phyloP scores from a whole-genome alignment of 2,797 vertebrate genomes.

The Fundulus diaphanus region DNA sequence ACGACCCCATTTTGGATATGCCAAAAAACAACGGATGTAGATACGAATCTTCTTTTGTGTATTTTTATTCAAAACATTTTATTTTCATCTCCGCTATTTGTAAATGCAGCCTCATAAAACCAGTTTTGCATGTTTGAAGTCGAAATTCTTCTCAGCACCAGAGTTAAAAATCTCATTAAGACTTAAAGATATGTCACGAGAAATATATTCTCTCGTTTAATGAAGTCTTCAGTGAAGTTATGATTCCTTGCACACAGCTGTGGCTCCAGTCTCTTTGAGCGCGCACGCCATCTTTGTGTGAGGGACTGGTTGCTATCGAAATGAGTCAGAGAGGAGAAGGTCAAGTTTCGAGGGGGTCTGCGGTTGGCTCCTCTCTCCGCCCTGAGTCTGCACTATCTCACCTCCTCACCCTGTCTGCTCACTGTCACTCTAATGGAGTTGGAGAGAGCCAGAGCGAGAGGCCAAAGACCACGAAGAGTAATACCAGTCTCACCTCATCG shows the following conservation, averaged over 20 bases:
- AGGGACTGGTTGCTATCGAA: slow-evolving; percentile 49
- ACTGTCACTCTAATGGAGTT: slow-evolving; percentile 85
- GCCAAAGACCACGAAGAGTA: slow-evolving; percentile 64
- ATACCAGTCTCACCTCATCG: slow-evolving; percentile 77
- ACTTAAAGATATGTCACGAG: too few relatives aligned
- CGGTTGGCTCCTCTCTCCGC: slow-evolving; percentile 63
- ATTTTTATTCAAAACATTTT: too few relatives aligned
- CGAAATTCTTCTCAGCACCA: not conserved
- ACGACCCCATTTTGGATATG: too few relatives aligned
- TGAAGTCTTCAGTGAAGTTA: not conserved
- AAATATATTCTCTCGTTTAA: not conserved
- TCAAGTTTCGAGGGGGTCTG: slow-evolving; percentile 67
- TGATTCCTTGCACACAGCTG: not conserved
- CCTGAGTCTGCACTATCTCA: slow-evolving; percentile 80
- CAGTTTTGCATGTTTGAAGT: not conserved
- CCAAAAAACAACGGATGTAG: too few relatives aligned
- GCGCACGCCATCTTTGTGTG: slow-evolving; percentile 11
- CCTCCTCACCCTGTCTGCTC: slow-evolving; percentile 81
- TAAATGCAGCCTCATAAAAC: not conserved
- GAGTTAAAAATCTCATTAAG: not conserved
- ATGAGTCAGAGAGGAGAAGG: slow-evolving; percentile 66
- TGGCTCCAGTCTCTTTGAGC: slow-evolving; percentile 18
- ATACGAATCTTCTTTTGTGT: too few relatives aligned
- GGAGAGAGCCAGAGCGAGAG: slow-evolving; percentile 59
- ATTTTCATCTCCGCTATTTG: not conserved